Percentiles rank a stretch among this genome's conserved stretches.
Conservation (phyloP, 2,888 invertebrate species). For the Trichogramma dendrolimi region DNA sequence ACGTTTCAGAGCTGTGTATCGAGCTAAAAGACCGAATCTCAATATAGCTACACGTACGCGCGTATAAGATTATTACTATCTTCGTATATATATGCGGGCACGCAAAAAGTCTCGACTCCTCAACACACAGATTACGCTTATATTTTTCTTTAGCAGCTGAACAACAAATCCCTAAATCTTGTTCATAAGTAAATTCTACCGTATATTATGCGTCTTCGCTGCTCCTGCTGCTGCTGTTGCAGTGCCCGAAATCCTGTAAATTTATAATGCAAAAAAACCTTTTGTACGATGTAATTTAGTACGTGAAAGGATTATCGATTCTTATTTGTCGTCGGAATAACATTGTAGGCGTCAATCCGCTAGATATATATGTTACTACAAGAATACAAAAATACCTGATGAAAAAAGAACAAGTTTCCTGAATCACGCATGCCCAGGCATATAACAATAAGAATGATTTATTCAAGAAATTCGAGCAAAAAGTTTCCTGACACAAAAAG, state of each 20-base stretch:
- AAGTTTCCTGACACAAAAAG: not conserved
- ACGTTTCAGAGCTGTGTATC: constrained; percentile 48
- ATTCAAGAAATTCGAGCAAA: constrained; percentile 23
- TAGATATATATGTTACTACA: too few relatives aligned
- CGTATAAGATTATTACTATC: not conserved
- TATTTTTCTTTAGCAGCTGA: constrained; percentile 35
- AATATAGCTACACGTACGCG: not conserved
- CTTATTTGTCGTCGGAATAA: constrained; percentile 10
- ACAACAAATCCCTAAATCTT: constrained; percentile 48
- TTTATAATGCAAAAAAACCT: constrained; percentile 29
- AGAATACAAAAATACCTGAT: constrained; percentile 5
- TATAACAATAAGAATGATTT: constrained; percentile 34
- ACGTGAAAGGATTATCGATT: constrained; percentile 42
- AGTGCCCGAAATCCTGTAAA: not conserved
- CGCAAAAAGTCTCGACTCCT: not conserved
- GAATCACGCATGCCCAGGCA: constrained; percentile 16
- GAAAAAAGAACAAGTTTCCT: constrained; percentile 31
- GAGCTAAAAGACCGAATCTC: not conserved
- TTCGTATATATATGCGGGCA: not conserved
- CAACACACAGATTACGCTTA: constrained; percentile 34
- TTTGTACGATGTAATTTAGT: constrained; percentile 45
- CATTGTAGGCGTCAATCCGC: constrained; percentile 32
- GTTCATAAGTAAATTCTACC: constrained; percentile 47
- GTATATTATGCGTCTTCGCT: constrained; percentile 21
- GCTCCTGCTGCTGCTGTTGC: constrained; percentile 24